Evolutionary conservation across 2,113 vertebrate genomes (phyloP).

Genomic region (Bos taurus): ARS-UCD2.0 NC_037357.1:46248001-46248500

Average conservation of each 20-base stretch:
- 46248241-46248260: constrained; percentile 35
- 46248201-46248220: constrained; percentile 2
- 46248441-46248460: neutral
- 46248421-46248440: constrained; percentile 32
- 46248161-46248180: constrained; percentile 16
- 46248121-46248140: neutral
- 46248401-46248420: neutral
- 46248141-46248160: neutral
- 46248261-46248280: constrained; percentile 20
- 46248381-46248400: neutral
- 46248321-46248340: constrained; percentile 29
- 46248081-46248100: neutral
- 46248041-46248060: neutral
- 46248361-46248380: constrained; percentile 26
- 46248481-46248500: neutral
- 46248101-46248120: neutral
- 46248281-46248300: constrained; percentile 7
- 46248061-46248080: neutral
- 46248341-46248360: constrained; percentile 32
- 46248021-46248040: neutral
- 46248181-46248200: constrained; percentile 9
- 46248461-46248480: neutral
- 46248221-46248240: constrained; percentile 31
- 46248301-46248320: constrained; percentile 26
- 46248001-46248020: neutral